Conservation (phyloP, 1,140 invertebrate genomes). For the Bombus superbus region DNA sequence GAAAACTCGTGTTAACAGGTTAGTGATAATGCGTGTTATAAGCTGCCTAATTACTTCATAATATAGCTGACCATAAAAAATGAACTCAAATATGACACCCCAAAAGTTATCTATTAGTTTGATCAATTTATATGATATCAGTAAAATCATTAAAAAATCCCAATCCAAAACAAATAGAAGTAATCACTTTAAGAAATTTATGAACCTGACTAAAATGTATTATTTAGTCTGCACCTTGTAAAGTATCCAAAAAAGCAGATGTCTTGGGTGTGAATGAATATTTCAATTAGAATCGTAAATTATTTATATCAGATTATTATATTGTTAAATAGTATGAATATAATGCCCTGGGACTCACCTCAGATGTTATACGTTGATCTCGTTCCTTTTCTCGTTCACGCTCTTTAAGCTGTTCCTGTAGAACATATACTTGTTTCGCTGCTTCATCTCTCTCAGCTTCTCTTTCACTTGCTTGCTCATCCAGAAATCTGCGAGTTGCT, state of each 20-base stretch:
- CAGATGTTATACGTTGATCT: conserved; percentile 77
- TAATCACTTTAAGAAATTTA: conserved; percentile 6
- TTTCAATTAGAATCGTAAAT: background rate
- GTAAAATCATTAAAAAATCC: background rate
- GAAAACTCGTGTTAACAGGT: conserved; percentile 78
- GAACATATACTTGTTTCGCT: conserved; percentile 84
- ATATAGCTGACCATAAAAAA: background rate
- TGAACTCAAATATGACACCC: background rate
- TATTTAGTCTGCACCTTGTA: background rate
- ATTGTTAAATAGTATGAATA: background rate
- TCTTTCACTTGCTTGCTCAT: conserved; percentile 90
- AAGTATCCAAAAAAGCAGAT: conserved; percentile 6
- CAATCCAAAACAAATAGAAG: conserved; percentile 9
- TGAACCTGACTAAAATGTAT: conserved; percentile 5
- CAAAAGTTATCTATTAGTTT: conserved; percentile 12
- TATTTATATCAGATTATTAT: background rate
- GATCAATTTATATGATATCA: background rate
- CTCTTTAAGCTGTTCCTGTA: conserved; percentile 86
- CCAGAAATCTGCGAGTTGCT: conserved; percentile 88
- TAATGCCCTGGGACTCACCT: conserved; percentile 71
- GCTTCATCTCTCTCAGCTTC: conserved; percentile 91
- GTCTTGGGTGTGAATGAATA: background rate
- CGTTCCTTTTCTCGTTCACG: conserved; percentile 85
- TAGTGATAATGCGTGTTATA: conserved; percentile 75
- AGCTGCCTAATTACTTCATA: conserved; percentile 36